Evolutionary conservation across 2,888 invertebrate species (phyloP).

Genomic region (Dastarcus helophoroides): DNA sequence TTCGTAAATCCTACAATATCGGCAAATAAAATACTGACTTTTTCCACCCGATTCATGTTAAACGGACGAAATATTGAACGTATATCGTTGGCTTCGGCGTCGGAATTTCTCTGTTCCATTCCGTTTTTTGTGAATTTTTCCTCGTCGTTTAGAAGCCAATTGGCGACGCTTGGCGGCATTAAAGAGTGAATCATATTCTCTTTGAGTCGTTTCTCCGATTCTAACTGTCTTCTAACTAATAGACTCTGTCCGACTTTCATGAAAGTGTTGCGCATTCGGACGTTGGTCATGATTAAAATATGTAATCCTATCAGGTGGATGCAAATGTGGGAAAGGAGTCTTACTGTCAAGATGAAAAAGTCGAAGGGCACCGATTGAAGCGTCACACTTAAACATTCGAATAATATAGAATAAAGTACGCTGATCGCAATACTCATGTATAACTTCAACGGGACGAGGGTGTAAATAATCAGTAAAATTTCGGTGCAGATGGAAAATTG

Average conservation of each 20-base stretch:
- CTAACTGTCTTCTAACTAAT: constrained; percentile 76
- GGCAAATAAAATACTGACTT: constrained; percentile 93
- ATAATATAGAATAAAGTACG: constrained; percentile 69
- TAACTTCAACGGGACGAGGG: constrained; percentile 82
- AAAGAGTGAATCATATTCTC: constrained; percentile 97
- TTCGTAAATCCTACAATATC: constrained; percentile 97
- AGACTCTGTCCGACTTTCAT: constrained; percentile 93
- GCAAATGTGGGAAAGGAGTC: constrained; percentile 73
- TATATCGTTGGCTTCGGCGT: constrained; percentile 53
- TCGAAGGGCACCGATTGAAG: constrained; percentile 21
- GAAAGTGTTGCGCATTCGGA: constrained; percentile 89
- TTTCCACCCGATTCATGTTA: constrained; percentile 93
- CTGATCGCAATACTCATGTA: constrained; percentile 75
- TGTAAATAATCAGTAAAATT: constrained; percentile 83
- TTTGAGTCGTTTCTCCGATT: constrained; percentile 87
- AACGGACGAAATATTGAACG: constrained; percentile 85
- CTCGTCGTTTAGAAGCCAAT: constrained; percentile 71
- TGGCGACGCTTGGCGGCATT: constrained; percentile 90
- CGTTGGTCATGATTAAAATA: constrained; percentile 85
- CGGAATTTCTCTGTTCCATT: constrained; percentile 43
- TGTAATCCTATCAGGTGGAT: constrained; percentile 89
- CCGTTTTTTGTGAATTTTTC: constrained; percentile 47
- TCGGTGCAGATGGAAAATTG: constrained; percentile 77
- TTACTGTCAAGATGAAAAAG: constrained; percentile 46
- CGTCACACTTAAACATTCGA: constrained; percentile 59